phyloP scores from a whole-genome alignment of 2,888 invertebrate genomes.

The Onchidella celtica region DNA sequence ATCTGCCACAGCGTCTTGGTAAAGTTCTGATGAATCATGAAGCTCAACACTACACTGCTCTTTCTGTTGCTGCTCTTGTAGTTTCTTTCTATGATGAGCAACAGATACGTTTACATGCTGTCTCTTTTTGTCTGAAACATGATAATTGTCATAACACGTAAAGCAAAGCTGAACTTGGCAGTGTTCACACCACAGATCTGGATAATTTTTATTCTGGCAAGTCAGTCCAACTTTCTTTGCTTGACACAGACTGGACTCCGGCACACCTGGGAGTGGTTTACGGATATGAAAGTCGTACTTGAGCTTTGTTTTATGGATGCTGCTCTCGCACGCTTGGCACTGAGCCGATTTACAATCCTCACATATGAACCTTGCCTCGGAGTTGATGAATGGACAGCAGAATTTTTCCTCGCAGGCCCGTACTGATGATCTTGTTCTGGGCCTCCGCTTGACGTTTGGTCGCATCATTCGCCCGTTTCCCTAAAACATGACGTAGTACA shows the following conservation, averaged over 20 bases:
- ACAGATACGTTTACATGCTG: conserved; percentile 60
- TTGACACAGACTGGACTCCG: conserved; percentile 74
- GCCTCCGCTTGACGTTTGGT: conserved; percentile 58
- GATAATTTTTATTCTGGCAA: conserved; percentile 76
- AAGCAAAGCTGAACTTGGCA: conserved; percentile 76
- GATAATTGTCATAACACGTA: conserved; percentile 75
- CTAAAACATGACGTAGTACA: too few relatives aligned
- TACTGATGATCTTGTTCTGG: conserved; percentile 71
- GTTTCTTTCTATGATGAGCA: conserved; percentile 54
- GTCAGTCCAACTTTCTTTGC: conserved; percentile 47
- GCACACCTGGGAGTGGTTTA: conserved; percentile 64
- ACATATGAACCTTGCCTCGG: conserved; percentile 75
- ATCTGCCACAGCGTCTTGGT: conserved; percentile 51
- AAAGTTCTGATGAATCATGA: conserved; percentile 50
- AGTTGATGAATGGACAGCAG: conserved; percentile 69
- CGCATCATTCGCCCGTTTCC: conserved; percentile 62
- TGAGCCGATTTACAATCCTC: conserved; percentile 78
- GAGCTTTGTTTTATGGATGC: conserved; percentile 74
- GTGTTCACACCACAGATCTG: conserved; percentile 77
- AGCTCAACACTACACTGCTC: conserved; percentile 50
- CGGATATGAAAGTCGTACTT: conserved; percentile 76
- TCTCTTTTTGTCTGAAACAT: conserved; percentile 53
- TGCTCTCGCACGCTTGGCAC: conserved; percentile 76
- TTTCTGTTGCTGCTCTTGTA: conserved; percentile 57
- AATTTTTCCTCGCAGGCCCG: conserved; percentile 74